Conservation (phyloP, 2,113 vertebrate species). For the Engraulis encrasicolus region DNA sequence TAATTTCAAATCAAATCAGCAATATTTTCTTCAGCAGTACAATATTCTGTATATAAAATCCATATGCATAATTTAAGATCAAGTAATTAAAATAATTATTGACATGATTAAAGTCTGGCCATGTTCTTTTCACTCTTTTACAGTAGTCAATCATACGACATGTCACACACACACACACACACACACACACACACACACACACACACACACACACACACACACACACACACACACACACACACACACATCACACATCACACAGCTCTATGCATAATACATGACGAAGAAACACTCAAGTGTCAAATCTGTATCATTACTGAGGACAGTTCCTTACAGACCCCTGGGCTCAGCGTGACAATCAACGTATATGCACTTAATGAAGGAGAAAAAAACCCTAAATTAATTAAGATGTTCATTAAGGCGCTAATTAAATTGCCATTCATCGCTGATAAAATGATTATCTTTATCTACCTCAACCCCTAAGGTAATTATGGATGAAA, state of each 20-base stretch:
- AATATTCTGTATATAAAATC: too few species aligned
- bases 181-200: too few species aligned
- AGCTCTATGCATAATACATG: neutral
- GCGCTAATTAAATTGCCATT: slow-evolving; percentile 53
- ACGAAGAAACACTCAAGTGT: slow-evolving; percentile 6
- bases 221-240: too few species aligned
- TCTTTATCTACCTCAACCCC: slow-evolving; percentile 43
- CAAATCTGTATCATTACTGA: neutral
- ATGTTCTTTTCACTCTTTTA: too few species aligned
- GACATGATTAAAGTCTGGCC: too few species aligned
- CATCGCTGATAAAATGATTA: slow-evolving; percentile 48
- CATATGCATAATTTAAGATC: too few species aligned
- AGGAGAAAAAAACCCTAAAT: slow-evolving; percentile 30
- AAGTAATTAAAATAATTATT: too few species aligned
- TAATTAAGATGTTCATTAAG: slow-evolving; percentile 48
- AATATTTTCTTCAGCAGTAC: too few species aligned
- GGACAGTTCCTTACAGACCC: neutral
- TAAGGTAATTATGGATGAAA: slow-evolving; percentile 53
- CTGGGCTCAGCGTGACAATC: neutral
- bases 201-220: too few species aligned
- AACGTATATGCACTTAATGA: slow-evolving; percentile 17
- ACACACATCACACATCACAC: neutral
- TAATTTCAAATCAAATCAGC: too few species aligned
- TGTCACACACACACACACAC: too few species aligned
- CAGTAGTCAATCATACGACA: too few species aligned